Percentiles rank a stretch among this genome's conserved stretches.
Evolutionary conservation across 2,113 vertebrate species (phyloP).

Genomic region (Terrapene triunguis): DNA sequence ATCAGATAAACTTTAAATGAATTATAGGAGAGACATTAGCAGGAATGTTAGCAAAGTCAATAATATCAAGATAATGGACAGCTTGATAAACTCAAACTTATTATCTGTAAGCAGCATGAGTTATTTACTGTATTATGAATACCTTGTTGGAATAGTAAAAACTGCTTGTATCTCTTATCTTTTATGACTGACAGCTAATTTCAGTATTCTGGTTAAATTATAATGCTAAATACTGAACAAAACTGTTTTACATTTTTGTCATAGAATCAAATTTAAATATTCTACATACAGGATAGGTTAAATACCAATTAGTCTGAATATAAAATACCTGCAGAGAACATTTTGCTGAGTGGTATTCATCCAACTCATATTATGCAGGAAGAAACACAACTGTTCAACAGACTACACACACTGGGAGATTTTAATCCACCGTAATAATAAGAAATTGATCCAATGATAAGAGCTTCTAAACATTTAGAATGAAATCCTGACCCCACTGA

Average conservation of each 20-base stretch:
- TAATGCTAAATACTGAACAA: background rate
- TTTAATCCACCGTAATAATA: background rate
- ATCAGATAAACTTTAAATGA: slow-evolving; percentile 59
- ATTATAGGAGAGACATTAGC: background rate
- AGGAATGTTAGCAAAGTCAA: slow-evolving; percentile 56
- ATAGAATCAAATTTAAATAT: background rate
- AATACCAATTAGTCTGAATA: background rate
- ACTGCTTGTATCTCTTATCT: background rate
- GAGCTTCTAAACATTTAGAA: background rate
- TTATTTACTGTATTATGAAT: background rate
- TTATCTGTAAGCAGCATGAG: background rate
- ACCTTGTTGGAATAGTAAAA: background rate
- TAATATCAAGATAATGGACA: slow-evolving; percentile 10
- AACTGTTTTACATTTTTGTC: background rate
- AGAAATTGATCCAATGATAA: background rate
- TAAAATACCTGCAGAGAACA: background rate
- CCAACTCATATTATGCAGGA: background rate
- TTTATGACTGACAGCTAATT: background rate
- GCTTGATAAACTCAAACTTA: slow-evolving; percentile 12
- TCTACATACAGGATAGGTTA: background rate
- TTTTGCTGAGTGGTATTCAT: background rate
- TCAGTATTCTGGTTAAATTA: background rate
- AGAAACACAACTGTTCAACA: background rate
- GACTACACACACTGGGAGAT: background rate
- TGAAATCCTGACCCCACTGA: background rate